Evolutionary conservation across 2,113 vertebrate genomes (phyloP), one percentile per base, ranked within the genome.

Genomic region (Apodemus sylvaticus): DNA sequence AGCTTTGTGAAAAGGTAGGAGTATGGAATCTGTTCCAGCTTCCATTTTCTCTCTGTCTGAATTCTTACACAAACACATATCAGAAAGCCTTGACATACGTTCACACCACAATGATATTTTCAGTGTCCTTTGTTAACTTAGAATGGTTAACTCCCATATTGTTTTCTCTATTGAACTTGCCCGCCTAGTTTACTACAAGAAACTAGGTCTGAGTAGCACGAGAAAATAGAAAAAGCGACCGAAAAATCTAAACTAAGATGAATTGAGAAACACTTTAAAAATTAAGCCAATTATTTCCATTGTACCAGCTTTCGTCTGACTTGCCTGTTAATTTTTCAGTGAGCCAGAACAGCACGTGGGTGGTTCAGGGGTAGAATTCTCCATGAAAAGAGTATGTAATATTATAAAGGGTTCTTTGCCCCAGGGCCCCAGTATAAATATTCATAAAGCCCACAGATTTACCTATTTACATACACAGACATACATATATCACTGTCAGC

Each of bases 221-320:
- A 93, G 68, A 86, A 82, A 76, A 94, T 48, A 29, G 19, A 85
- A 92, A 93, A 82, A 55, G 12, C 24, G 83, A 64, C 5, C 88
- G 89, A 10, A 81, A 91, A 90, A 76, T 93, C 42, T 82, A 68
- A 93, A 24, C 22, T 78, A 62, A 86, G 73, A 89, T 36, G 58
- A 91, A 82, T 26, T 51, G 51, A 92, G 55, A 90, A 96, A 85
- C 70, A 94, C 13, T 51, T 93, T 85, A 93, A 90, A 77, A 93
- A 74, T 70, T 53, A 83, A 94, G 87, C 24, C 39, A 64, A 36
- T 3, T 55, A 53, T 85, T 94, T 82, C 39, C 90, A 53, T 87
- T 90, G 64, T 26, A 86, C 1, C 20, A 53, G 77, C n/a, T 86
- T 66, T 14, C 74, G 82, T 94, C 29, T 58, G 26, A 94, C 12